Base-by-base conservation (phyloP, 2,888 invertebrate species). In the Epicampocera succincta region DNA sequence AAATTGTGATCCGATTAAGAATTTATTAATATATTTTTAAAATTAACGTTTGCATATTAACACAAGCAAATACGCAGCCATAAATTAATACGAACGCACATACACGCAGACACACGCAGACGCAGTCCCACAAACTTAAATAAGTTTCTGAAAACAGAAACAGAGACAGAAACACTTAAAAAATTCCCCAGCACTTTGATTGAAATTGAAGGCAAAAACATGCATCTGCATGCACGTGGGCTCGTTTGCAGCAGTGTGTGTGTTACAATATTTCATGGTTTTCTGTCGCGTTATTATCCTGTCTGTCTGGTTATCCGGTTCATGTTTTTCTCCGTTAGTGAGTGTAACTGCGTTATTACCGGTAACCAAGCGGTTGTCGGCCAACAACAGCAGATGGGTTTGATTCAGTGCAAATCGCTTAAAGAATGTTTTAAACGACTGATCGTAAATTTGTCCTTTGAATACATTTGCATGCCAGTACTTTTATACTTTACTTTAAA, bases 181-280 rank as follows among this genome's bases (percentile, higher is more conserved):
- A 65, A 56, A 33, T 1, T 38, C 38, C 56, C 21, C 54, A 65
- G 46, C 46, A 38, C 54, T 48, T 42, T 17, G 44, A 73, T 46
- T 73, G 15, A 4, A 52, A 63, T 21, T 33, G 9, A 33, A 21
- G 40, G 17, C 19, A 38, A 46, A 46, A 46, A 17, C n/a, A 25
- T 46, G 5, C 8, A 19, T 42, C 19, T 33, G 6, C 42, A 1
- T 21, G 29, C 4, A 9, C n/a, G 12, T 66, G 52, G 12, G 15
- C 42, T 15, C 12, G 3, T 44, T 1, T 44, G n/a, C 8, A n/a
- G 29, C 8, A n/a, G 48, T 42, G 29, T 48, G 48, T 19, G 48
- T 63, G n/a, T 33, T 54, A 61, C 33, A 73, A 75, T 75, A 75
- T 75, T 68, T 68, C 66, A 75, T 68, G 75, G 66, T 52, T 68